phyloP scores from a whole-genome alignment of 2,888 invertebrate genomes.

The Acronicta aceris region DNA sequence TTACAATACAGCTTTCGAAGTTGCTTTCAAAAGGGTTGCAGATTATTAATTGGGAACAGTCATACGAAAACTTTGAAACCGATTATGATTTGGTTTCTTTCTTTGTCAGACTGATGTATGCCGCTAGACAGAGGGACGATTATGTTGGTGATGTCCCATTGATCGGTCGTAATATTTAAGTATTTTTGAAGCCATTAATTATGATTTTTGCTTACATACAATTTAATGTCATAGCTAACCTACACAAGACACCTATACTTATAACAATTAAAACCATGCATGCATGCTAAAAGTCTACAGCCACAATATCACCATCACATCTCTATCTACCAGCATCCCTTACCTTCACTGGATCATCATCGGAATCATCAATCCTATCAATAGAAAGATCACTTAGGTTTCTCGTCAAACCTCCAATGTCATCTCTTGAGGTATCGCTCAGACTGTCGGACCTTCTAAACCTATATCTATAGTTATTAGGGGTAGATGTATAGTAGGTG shows the following conservation, averaged over 20 bases:
- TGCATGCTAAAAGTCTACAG: slow-evolving; percentile 19
- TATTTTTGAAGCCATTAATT: too few species aligned
- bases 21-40: too few species aligned
- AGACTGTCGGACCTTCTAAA: slow-evolving; percentile 67
- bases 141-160: too few species aligned
- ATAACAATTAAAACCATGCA: slow-evolving; percentile 21
- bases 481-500: slow-evolving; percentile 82
- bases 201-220: too few species aligned
- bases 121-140: too few species aligned
- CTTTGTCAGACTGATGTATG: too few species aligned
- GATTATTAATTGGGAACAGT: too few species aligned
- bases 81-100: too few species aligned
- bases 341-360: slow-evolving; percentile 83
- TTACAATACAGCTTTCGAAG: too few species aligned
- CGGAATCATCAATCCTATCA: slow-evolving; percentile 80
- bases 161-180: too few species aligned
- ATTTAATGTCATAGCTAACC: too few species aligned
- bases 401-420: slow-evolving; percentile 72
- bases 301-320: slow-evolving; percentile 7
- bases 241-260: background rate
- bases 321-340: slow-evolving; percentile 45
- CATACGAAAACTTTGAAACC: too few species aligned
- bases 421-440: slow-evolving; percentile 65
- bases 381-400: slow-evolving; percentile 81
- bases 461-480: slow-evolving; percentile 81